Conservation (phyloP, 2,888 invertebrate species). For the Venustoraphidia nigricollis region DNA sequence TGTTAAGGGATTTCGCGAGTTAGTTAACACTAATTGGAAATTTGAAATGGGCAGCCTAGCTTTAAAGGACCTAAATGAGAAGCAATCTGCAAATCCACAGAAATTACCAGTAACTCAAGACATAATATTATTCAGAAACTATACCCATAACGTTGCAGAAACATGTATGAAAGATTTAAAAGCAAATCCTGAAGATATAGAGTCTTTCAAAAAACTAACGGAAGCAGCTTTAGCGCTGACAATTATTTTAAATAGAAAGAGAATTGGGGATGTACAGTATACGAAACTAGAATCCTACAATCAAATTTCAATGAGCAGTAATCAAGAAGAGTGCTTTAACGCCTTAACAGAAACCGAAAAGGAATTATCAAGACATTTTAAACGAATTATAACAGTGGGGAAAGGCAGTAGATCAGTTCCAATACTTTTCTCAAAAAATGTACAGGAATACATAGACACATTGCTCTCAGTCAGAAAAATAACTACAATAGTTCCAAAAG, state of each 20-base stretch:
- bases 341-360: constrained; percentile 12
- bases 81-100: constrained; percentile 10
- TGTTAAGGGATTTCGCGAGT: constrained; percentile 10
- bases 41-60: constrained; percentile 12
- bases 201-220: constrained; percentile 12
- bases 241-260: constrained; percentile 14
- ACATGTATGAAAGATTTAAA: constrained; percentile 7
- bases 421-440: constrained; percentile 4
- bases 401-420: constrained; percentile 6
- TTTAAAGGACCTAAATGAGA: constrained; percentile 14
- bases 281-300: constrained; percentile 12
- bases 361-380: constrained; percentile 10
- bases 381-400: constrained; percentile 1
- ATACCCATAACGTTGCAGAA: constrained; percentile 10
- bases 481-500: constrained; percentile 10
- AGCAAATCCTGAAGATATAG: constrained; percentile 6
- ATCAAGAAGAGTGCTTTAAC: constrained; percentile 12
- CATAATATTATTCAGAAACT: constrained; percentile 12
- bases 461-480: constrained; percentile 7
- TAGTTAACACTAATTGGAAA: constrained; percentile 12
- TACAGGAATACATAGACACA: constrained; percentile 2
- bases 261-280: constrained; percentile 16
- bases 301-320: constrained; percentile 1
- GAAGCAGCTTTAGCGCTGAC: constrained; percentile 13
- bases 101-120: constrained; percentile 13